These are phyloP conservation scores for Sparus aurata DNA, from an alignment of 2,797 vertebrate genomes.

Conservation along the genomic window DNA sequence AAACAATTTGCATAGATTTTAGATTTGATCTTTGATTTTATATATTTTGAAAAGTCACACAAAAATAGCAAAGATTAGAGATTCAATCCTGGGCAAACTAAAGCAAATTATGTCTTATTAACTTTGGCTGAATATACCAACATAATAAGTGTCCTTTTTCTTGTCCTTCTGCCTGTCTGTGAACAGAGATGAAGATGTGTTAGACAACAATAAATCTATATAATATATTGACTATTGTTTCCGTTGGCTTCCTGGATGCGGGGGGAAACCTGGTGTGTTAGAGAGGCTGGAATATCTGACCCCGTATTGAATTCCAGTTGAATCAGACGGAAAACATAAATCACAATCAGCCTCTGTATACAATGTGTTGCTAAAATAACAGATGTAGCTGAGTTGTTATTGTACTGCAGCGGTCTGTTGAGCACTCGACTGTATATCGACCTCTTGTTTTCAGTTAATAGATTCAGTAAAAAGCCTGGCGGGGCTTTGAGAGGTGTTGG, in stretches of 20 bases:
- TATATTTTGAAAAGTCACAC: background rate
- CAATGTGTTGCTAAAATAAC: constrained; percentile 43
- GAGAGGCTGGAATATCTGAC: constrained; percentile 28
- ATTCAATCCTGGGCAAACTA: background rate
- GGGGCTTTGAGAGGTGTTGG: constrained; percentile 46
- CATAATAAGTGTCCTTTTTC: background rate
- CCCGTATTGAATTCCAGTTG: constrained; percentile 51
- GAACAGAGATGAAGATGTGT: constrained; percentile 1
- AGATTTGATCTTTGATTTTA: background rate
- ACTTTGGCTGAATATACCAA: background rate
- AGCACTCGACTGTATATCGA: constrained; percentile 64
- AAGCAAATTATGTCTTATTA: background rate
- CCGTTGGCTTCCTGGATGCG: constrained; percentile 2
- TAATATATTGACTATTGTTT: background rate
- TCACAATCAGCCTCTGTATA: constrained; percentile 34
- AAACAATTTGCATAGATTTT: background rate
- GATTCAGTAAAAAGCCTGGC: constrained; percentile 56
- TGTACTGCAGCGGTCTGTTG: constrained; percentile 46
- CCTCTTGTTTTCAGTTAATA: constrained; percentile 59
- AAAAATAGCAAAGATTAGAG: background rate
- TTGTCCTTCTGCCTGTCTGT: constrained; percentile 11
- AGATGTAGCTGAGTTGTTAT: constrained; percentile 49
- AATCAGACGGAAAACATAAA: constrained; percentile 52
- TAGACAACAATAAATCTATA: constrained; percentile 14
- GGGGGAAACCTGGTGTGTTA: constrained; percentile 30